Conservation (phyloP, 2,113 vertebrate genomes). For the Hypocryptadius cinnamomeus region DNA sequence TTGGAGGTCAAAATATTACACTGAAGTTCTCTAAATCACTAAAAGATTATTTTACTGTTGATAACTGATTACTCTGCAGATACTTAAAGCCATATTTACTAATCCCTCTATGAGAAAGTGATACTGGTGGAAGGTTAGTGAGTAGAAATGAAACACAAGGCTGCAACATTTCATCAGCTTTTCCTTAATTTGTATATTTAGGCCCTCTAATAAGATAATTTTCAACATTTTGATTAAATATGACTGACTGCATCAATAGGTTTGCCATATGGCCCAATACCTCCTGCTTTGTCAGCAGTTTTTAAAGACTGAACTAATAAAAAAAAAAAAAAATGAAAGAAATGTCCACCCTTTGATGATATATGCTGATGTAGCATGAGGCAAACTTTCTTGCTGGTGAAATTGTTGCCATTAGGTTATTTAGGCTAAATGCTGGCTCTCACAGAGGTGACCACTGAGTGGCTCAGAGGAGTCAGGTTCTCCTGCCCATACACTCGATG, state of each 20-base stretch:
- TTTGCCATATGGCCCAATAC: not conserved
- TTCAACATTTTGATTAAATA: not conserved
- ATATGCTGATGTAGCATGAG: not conserved
- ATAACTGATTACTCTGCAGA: not conserved
- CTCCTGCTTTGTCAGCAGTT: not conserved
- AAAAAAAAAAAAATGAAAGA: not conserved
- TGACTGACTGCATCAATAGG: not conserved
- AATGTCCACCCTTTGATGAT: not conserved
- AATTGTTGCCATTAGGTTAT: not conserved
- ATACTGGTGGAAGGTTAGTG: not conserved
- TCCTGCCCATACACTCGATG: fast-evolving
- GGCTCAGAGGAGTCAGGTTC: not conserved
- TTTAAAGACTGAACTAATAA: not conserved
- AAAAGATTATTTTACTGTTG: not conserved
- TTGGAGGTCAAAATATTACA: not conserved
- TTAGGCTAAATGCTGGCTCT: not conserved
- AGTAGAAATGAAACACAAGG: not conserved
- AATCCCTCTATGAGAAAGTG: not conserved
- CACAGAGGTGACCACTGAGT: fast-evolving
- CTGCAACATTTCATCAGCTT: not conserved
- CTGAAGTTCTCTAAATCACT: not conserved
- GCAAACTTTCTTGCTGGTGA: not conserved
- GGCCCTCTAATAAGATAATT: not conserved
- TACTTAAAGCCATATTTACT: not conserved
- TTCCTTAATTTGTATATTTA: not conserved